Percentiles rank a stretch among this genome's conserved stretches.
phyloP scores from a whole-genome alignment of 2,797 vertebrate genomes.

The Pipistrellus pipistrellus region DNA sequence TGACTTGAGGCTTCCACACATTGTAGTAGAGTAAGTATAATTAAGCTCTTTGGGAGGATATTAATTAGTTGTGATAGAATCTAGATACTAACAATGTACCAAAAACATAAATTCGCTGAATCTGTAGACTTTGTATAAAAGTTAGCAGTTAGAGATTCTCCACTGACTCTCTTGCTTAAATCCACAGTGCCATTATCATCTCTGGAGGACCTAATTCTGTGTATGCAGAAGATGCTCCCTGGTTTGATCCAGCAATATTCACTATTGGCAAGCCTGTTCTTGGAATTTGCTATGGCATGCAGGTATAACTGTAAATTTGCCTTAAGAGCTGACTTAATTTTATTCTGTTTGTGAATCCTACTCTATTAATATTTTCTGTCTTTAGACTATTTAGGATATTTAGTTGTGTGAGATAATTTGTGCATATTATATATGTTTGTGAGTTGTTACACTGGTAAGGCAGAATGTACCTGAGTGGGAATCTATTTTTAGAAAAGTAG shows the following conservation, averaged over 20 bases:
- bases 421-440: background rate
- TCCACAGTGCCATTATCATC: slow-evolving; percentile 96
- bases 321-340: background rate
- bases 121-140: slow-evolving; percentile 13
- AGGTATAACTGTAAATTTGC: slow-evolving; percentile 90
- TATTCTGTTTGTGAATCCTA: background rate
- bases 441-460: background rate
- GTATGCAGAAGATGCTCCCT: slow-evolving; percentile 98
- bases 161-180: slow-evolving; percentile 23
- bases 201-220: slow-evolving; percentile 99
- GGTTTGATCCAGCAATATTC: slow-evolving; percentile 99
- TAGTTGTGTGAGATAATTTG: slow-evolving; percentile 44
- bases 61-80: background rate
- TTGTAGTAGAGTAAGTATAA: background rate
- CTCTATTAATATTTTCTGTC: slow-evolving; percentile 10
- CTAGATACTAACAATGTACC: background rate
- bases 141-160: rapidly evolving
- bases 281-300: slow-evolving; percentile 99
- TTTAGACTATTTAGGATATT: slow-evolving; percentile 10
- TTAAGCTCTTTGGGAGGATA: background rate
- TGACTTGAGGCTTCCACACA: background rate
- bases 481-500: slow-evolving; percentile 11
- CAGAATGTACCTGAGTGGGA: background rate
- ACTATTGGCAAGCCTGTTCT: slow-evolving; percentile 98
- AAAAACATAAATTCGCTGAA: background rate